Evolutionary conservation across 2,797 vertebrate genomes (phyloP), one percentile per base, ranked within the genome.

Genomic region (Tolypeutes matacus): DNA sequence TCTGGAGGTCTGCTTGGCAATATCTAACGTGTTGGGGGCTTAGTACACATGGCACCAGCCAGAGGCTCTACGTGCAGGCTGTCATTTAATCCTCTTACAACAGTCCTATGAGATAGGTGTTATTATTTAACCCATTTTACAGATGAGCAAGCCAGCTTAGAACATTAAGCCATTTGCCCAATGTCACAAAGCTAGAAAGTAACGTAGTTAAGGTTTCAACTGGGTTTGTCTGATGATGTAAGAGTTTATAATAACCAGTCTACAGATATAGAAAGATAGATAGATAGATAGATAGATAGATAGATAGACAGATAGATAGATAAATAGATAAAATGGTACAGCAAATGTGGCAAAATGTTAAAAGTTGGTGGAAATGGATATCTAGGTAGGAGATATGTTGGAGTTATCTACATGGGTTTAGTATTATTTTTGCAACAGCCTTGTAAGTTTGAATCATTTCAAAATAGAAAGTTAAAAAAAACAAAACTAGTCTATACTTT

Each of bases 31-130:
- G 86, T 83, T 85, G 46, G 91, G 67, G 46, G 27, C 78, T 77
- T 36, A 81, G 31, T 42, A 39, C 53, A 10, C n/a, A 21, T 7
- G 70, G 20, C 67, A 82, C 3, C 23, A 7, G 13, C 31, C 77
- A 85, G 60, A 91, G 18, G 25, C 10, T 51, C 84, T 34, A 58
- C 2, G 13, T 29, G 15, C 7, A n/a, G 70, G 58, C 31, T n/a
- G 10, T 82, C 58, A 34, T 88, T 94, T 72, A 93, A 95, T 62
- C 56, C n/a, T 77, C 31, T 46, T 46, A 12, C 4, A 88, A 67
- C 3, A 67, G 39, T 77, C 88, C 72, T 92, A 17, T 58, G 42
- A 94, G 60, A 36, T 76, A 20, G 64, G 5, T 7, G 25, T 46
- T 75, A 25, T 42, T 25, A 14, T 88, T 81, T 77, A 86, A 31